phyloP scores from a whole-genome alignment of 2,888 invertebrate genomes.

The Agrilus biguttatus region DNA sequence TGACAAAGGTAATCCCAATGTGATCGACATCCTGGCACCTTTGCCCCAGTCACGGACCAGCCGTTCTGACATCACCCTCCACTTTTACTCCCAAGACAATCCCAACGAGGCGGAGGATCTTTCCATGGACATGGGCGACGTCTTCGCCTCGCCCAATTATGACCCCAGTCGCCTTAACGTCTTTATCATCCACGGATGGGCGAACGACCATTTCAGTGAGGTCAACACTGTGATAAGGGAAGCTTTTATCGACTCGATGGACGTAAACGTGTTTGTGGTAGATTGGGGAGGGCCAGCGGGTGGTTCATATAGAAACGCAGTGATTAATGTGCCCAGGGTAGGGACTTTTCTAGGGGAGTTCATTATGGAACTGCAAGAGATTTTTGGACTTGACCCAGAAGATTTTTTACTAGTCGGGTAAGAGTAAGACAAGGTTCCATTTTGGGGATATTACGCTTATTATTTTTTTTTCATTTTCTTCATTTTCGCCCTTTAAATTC shows the following conservation, averaged over 20 bases:
- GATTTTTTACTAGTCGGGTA: constrained; percentile 15
- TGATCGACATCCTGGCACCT: too few species aligned
- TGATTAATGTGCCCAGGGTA: constrained; percentile 12
- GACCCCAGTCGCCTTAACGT: constrained; percentile 13
- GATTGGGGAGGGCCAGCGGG: constrained; percentile 20
- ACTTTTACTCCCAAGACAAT: too few species aligned
- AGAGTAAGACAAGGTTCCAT: too few species aligned
- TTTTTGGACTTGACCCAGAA: constrained; percentile 11
- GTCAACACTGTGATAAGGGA: constrained; percentile 13
- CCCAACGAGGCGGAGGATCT: too few species aligned
- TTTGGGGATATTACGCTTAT: too few species aligned
- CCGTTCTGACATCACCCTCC: too few species aligned
- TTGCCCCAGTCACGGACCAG: too few species aligned
- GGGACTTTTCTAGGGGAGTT: constrained; percentile 16
- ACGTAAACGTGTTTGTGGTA: constrained; percentile 23
- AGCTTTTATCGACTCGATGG: constrained; percentile 13
- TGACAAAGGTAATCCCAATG: too few species aligned
- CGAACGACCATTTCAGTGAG: constrained; percentile 14
- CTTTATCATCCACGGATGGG: constrained; percentile 25
- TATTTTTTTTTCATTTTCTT: too few species aligned
- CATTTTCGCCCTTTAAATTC: too few species aligned
- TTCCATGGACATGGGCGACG: too few species aligned
- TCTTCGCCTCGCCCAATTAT: constrained; percentile 9
- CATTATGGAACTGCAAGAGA: constrained; percentile 13
- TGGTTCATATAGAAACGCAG: constrained; percentile 12